These are phyloP conservation scores for Drosophila percnosoma DNA, from an alignment of 2,888 invertebrate species.

Conservation along the genomic window DNA sequence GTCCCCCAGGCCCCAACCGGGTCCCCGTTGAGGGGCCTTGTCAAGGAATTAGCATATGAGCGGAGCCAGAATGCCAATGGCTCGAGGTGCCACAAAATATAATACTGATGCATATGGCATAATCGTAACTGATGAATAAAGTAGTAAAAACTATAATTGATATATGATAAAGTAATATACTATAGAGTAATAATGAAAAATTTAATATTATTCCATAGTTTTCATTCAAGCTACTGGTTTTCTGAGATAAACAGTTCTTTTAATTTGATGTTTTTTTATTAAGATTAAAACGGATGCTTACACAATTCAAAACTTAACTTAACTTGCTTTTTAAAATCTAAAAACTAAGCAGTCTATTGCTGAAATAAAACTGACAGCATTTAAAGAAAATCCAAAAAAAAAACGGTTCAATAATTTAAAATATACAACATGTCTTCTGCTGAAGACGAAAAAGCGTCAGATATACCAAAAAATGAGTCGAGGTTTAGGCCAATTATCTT, in stretches of 20 bases:
- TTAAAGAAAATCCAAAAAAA: not conserved
- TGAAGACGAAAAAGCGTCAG: not conserved
- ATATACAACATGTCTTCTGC: conserved; percentile 15
- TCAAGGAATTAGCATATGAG: conserved; percentile 54
- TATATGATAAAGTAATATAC: not conserved
- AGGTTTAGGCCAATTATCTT: conserved; percentile 30
- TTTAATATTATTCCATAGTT: not conserved
- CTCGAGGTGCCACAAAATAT: conserved; percentile 5
- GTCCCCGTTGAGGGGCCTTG: conserved; percentile 1
- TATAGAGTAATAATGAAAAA: not conserved
- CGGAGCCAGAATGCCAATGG: not conserved
- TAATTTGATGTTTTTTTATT: not conserved
- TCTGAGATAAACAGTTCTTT: not conserved
- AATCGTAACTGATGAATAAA: not conserved
- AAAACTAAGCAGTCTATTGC: not conserved
- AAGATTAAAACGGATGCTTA: not conserved
- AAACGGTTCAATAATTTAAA: not conserved
- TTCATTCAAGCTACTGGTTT: not conserved
- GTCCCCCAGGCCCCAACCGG: conserved; percentile 22
- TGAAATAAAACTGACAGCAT: not conserved
- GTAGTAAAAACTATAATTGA: not conserved
- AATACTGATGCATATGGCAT: not conserved
- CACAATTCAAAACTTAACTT: not conserved
- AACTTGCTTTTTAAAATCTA: not conserved
- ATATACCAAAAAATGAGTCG: not conserved